Evolutionary conservation across 1,140 invertebrate species (phyloP), one percentile per base, ranked within the genome.

Genomic region (Apis florea): DNA sequence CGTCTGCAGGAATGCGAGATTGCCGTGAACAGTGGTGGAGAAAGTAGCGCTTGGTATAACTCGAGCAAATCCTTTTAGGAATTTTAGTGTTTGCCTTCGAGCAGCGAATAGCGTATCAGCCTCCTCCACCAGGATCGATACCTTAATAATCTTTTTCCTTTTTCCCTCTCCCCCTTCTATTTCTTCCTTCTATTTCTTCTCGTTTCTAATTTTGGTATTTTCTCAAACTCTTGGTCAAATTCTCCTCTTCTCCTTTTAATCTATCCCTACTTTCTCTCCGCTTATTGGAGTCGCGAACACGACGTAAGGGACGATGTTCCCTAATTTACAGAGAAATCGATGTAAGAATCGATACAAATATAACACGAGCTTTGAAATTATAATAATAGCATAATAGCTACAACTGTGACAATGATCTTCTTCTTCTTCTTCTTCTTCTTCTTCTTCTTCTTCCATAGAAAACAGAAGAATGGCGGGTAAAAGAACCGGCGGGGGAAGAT

Each of bases 1-100:
- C 68, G 69, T 86, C 82, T 84, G 47, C 54, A 58, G 58, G 85
- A 49, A 68, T 77, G 61, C 63, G 9, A 63, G 70, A 63, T 82
- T 61, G 49, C 54, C 3, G 47, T 21, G 53, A 78, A 61, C 47
- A 10, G 9, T n/a, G 75, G 24, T 4, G 10, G 49, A 31, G 56
- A 69, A 58, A 71, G 40, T 51, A 70, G 49, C 49, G 26, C 24
- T 72, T 53, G 51, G 19, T 8, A 56, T 15, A 15, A 8, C n/a
- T 5, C 61, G 72, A 49, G 26, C 40, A 47, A 54, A 31, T 11
- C 26, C 77, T 63, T 61, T 26, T 19, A 51, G 17, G n/a, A 69
- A 77, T 26, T 59, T 68, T 19, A 26, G 40, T 26, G 64, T 77
- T 69, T 68, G 31, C n/a, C 21, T 47, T 58, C 31, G 63, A 24